A percentile compares a stretch with the other conserved stretches of the same genome.
Conservation (phyloP, 1,140 invertebrate genomes). For the Trialeurodes vaporariorum region DNA sequence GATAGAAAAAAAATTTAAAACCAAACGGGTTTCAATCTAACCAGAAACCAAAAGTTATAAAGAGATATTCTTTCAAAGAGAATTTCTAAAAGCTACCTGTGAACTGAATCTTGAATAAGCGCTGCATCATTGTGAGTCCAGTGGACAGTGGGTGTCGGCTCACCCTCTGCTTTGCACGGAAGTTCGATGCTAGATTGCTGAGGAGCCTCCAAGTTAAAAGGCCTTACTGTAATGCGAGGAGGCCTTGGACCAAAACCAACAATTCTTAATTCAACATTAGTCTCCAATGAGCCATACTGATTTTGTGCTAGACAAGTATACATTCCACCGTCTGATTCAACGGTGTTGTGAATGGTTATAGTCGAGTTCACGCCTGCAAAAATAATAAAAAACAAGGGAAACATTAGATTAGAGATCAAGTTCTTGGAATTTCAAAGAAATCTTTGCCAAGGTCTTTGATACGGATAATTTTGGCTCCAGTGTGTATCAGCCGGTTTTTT, state of each 20-base stretch:
- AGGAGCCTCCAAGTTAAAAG: slow-evolving; percentile 58
- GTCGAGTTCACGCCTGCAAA: neutral
- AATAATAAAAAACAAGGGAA: slow-evolving; percentile 2
- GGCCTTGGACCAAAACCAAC: slow-evolving; percentile 35
- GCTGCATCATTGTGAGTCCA: slow-evolving; percentile 70
- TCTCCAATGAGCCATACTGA: slow-evolving; percentile 50
- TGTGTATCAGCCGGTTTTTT: no score
- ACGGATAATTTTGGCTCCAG: no score
- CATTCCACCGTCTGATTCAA: slow-evolving; percentile 54
- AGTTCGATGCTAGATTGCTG: slow-evolving; percentile 60
- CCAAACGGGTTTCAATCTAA: no score
- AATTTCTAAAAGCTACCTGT: slow-evolving; percentile 27
- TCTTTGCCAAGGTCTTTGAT: no score
- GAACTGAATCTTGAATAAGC: slow-evolving; percentile 34
- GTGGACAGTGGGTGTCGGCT: slow-evolving; percentile 56
- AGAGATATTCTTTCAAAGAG: no score
- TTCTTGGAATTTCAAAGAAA: no score
- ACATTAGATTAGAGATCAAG: neutral
- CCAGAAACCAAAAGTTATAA: no score
- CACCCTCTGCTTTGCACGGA: slow-evolving; percentile 65
- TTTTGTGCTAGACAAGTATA: slow-evolving; percentile 75
- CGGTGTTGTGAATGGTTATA: slow-evolving; percentile 34
- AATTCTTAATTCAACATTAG: slow-evolving; percentile 51
- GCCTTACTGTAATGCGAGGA: slow-evolving; percentile 52
- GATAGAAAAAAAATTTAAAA: no score